A percentile compares a stretch with the other conserved stretches of the same genome.
Conservation (phyloP, 1,140 invertebrate genomes). For the Cotesia vestalis region DNA sequence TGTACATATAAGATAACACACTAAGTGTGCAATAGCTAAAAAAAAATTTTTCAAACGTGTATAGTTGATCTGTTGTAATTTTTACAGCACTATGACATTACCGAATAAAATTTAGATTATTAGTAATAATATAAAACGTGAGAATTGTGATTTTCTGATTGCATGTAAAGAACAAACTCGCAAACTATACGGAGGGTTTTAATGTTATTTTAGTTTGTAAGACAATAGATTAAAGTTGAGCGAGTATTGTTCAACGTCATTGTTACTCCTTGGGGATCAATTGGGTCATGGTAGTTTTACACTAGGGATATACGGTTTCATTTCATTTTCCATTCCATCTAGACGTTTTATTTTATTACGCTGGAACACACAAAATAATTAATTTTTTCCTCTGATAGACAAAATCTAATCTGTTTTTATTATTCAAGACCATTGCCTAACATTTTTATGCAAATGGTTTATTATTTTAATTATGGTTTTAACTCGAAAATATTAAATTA, state of each 20-base stretch:
- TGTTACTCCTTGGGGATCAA: constrained; percentile 7
- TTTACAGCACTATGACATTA: not conserved
- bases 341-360: too few species aligned
- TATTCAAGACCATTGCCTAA: too few species aligned
- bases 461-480: too few species aligned
- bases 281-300: not conserved
- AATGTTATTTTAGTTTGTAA: too few species aligned
- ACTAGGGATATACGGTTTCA: not conserved
- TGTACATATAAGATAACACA: too few species aligned
- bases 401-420: too few species aligned
- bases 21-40: not conserved
- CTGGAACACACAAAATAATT: too few species aligned
- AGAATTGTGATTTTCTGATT: not conserved
- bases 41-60: not conserved
- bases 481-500: too few species aligned
- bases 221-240: not conserved
- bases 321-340: not conserved
- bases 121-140: not conserved
- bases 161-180: constrained; percentile 1
- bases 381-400: too few species aligned
- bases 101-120: not conserved
- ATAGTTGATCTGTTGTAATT: not conserved
- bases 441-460: too few species aligned
- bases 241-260: constrained; percentile 1
- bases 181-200: too few species aligned